Conservation (phyloP, 2,113 vertebrate species). For the Ammodytes marinus region DNA sequence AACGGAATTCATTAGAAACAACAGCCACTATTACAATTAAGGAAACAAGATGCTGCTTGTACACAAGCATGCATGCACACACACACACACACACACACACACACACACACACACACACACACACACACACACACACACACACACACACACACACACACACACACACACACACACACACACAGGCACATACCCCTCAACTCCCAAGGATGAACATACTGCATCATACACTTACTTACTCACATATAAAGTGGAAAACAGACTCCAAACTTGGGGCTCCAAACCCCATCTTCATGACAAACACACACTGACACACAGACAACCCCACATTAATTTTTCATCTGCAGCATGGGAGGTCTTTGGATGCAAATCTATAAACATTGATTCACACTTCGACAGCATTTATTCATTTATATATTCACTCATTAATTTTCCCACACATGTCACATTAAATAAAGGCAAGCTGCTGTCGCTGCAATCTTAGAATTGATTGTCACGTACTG, state of each 20-base stretch:
- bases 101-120: slow-evolving; percentile 9
- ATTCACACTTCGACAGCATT: slow-evolving; percentile 77
- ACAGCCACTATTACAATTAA: slow-evolving; percentile 22
- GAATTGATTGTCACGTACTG: slow-evolving; percentile 32
- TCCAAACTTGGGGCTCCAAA: slow-evolving; percentile 13
- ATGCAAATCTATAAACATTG: slow-evolving; percentile 78
- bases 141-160: slow-evolving; percentile 11
- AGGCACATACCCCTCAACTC: slow-evolving; percentile 4
- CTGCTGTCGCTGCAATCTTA: slow-evolving; percentile 36
- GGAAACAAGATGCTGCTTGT: slow-evolving; percentile 7
- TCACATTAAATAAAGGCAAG: slow-evolving; percentile 60
- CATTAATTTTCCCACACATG: slow-evolving; percentile 75
- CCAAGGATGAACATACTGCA: slow-evolving; percentile 40
- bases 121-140: slow-evolving; percentile 10
- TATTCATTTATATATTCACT: slow-evolving; percentile 82
- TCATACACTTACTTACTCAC: slow-evolving; percentile 34
- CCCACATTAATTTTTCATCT: slow-evolving; percentile 69
- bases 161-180: slow-evolving; percentile 27
- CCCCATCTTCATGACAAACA: slow-evolving; percentile 25
- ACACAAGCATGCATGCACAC: not conserved
- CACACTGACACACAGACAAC: slow-evolving; percentile 23
- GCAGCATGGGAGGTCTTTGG: slow-evolving; percentile 64
- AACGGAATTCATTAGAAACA: slow-evolving; percentile 55
- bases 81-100: slow-evolving; percentile 28
- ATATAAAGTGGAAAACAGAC: slow-evolving; percentile 37